phyloP scores from a whole-genome alignment of 2,888 invertebrate species.

The Cryptus viduatorius region DNA sequence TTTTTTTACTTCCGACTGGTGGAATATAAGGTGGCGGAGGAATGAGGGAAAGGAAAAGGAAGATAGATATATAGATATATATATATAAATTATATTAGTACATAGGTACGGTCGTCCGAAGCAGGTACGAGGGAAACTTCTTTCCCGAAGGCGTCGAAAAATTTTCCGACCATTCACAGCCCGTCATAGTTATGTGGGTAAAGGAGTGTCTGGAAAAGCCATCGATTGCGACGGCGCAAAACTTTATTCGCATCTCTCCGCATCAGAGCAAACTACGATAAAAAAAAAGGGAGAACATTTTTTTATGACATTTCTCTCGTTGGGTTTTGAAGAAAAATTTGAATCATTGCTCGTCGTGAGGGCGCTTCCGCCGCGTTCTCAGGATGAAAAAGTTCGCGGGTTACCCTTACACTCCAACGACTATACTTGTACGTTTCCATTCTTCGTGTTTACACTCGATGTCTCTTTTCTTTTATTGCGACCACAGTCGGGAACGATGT shows the following conservation, averaged over 20 bases:
- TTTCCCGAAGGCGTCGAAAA: slow-evolving; percentile 26
- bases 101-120: slow-evolving; percentile 10
- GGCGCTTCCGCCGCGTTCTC: not conserved
- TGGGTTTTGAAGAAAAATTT: slow-evolving; percentile 27
- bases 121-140: slow-evolving; percentile 39
- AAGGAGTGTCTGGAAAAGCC: slow-evolving; percentile 20
- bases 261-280: not conserved
- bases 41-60: slow-evolving; percentile 32
- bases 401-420: not conserved
- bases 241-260: slow-evolving; percentile 22
- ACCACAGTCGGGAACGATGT: not conserved
- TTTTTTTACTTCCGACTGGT: slow-evolving; percentile 26
- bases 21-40: slow-evolving; percentile 11
- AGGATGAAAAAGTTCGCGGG: not conserved
- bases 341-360: slow-evolving; percentile 18
- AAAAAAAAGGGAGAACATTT: not conserved
- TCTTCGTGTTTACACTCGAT: not conserved
- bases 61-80: not conserved
- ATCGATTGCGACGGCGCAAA: slow-evolving; percentile 32
- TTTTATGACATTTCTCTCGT: slow-evolving; percentile 24
- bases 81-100: slow-evolving; percentile 38
- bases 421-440: not conserved
- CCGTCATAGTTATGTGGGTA: slow-evolving; percentile 5
- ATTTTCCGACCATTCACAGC: slow-evolving; percentile 43
- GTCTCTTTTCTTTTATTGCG: not conserved